Evolutionary conservation across 2,797 vertebrate genomes (phyloP).

Genomic region (Onychomys arenicola): DNA sequence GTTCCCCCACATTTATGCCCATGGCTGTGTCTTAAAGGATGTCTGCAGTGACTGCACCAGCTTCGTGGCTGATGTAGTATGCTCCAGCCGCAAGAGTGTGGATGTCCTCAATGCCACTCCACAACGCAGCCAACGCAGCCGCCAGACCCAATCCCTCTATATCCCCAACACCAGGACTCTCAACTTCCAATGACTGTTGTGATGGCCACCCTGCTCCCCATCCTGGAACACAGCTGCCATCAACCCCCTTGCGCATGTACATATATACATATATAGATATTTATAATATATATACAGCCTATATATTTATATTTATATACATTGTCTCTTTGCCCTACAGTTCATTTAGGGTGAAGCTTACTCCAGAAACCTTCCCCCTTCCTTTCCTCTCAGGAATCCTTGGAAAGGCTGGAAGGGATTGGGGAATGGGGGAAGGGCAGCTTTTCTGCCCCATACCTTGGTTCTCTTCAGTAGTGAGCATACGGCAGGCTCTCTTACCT

Average conservation of each 20-base stretch:
- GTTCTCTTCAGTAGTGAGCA: background rate
- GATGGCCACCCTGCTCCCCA: background rate
- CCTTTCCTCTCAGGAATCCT: conserved; percentile 5
- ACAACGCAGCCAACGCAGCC: conserved; percentile 66
- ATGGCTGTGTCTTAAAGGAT: conserved; percentile 94
- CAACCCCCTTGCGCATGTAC: conserved; percentile 71
- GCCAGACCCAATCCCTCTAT: conserved; percentile 87
- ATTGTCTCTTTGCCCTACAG: background rate
- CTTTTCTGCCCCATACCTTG: background rate
- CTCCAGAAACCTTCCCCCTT: background rate
- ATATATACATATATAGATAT: conserved; percentile 84
- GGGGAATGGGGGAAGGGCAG: background rate
- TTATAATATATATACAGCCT: conserved; percentile 76
- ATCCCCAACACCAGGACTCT: conserved; percentile 80
- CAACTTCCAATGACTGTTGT: conserved; percentile 74
- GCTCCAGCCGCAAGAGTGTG: conserved; percentile 95
- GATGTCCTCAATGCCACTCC: conserved; percentile 93
- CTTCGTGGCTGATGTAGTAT: conserved; percentile 94
- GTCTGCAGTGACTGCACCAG: conserved; percentile 94
- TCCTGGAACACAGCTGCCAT: background rate
- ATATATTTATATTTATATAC: conserved; percentile 87
- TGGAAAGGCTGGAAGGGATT: too few relatives aligned
- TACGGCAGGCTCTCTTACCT: background rate
- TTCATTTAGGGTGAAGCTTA: background rate
- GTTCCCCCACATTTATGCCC: conserved; percentile 96